Evolutionary conservation across 2,113 vertebrate species (phyloP).

Genomic region (Corythaeola cristata): DNA sequence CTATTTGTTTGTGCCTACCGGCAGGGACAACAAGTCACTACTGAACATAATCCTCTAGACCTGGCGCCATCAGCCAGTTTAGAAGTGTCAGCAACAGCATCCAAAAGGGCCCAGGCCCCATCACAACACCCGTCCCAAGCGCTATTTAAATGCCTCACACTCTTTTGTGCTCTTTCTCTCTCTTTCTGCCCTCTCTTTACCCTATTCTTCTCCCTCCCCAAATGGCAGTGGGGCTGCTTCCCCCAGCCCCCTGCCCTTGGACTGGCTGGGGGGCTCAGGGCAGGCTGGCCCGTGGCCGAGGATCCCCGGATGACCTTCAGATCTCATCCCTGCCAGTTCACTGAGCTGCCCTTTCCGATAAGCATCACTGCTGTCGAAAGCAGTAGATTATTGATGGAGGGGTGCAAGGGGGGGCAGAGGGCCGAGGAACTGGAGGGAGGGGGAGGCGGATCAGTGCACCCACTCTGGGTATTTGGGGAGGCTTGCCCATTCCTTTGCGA

Average conservation of each 20-base stretch:
- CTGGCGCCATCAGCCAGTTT: neutral
- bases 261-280: neutral
- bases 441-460: neutral
- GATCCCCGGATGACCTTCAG: slow-evolving; percentile 31
- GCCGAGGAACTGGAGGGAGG: fast-evolving
- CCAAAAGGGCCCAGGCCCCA: neutral
- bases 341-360: slow-evolving; percentile 55
- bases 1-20: slow-evolving; percentile 58
- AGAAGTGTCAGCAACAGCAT: slow-evolving; percentile 7
- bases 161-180: slow-evolving; percentile 36
- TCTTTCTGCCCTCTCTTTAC: slow-evolving; percentile 24
- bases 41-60: slow-evolving; percentile 39
- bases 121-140: neutral
- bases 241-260: neutral
- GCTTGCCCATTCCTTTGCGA: fast-evolving
- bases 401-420: neutral
- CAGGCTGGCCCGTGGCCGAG: neutral
- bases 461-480: neutral
- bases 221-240: neutral
- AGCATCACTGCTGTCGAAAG: neutral
- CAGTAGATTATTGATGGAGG: slow-evolving; percentile 4
- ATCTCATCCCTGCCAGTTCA: slow-evolving; percentile 33
- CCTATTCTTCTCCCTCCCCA: slow-evolving; percentile 19
- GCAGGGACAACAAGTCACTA: slow-evolving; percentile 30
- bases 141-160: neutral